Evolutionary conservation across 2,888 invertebrate species (phyloP), one percentile per base, ranked within the genome.

Genomic region (Monopis laevigella): DNA sequence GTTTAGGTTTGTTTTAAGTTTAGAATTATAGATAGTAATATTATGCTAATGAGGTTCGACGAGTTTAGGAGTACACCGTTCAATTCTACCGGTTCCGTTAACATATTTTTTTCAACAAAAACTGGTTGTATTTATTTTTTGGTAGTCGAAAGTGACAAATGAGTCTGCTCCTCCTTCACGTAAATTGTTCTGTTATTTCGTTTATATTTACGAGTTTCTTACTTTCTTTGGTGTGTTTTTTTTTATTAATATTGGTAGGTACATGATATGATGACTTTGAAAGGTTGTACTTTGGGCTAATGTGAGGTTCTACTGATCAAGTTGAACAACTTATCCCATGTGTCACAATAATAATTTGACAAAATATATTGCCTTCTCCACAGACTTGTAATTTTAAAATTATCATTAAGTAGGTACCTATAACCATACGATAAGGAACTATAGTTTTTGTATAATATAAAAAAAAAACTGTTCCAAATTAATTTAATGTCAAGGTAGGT

Each of bases 111-210:
- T 43, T 19, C 26, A 14, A 19, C 24, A 38, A 16, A 39, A 41
- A 41, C 41, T 34, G 44, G 44, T 44, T 44, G 12, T 38, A 16
- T 41, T 41, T 32, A 34, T 32, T 39, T 41, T 43, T 41, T 43
- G 40, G 40, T 27, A 32, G 44, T 41, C 36, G 35, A 42, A 44
- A 40, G 42, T 41, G 40, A 39, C 39, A 39, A 36, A 36, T 36
- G 19, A 36, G 12, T 21, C 16, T 17, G 36, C 36, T 21, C 36
- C 36, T 36, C 36, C 36, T 21, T 36, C 19, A 36, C 36, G 21
- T 36, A 36, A 36, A 36, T 36, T 21, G 36, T 36, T 21, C 36
- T 21, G 36, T 36, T 36, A 32, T 32, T 32, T 14, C 6, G 14
- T n/a, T 11, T 7, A n/a, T 28, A 32, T 32, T 32, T 32, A 32